Conservation (phyloP, 2,113 vertebrate genomes). For the Edolisoma coerulescens region DNA sequence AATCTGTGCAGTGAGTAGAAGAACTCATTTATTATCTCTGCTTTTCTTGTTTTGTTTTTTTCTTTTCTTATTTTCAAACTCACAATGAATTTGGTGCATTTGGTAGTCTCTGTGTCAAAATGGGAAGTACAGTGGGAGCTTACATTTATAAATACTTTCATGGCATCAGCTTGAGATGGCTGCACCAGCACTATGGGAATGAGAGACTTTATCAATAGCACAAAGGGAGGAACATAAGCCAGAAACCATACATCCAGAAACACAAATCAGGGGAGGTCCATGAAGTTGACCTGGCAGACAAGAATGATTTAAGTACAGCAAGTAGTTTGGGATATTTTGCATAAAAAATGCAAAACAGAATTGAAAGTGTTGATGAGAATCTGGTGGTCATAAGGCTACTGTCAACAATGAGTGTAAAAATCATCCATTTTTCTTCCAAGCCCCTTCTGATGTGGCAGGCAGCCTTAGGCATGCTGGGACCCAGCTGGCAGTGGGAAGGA, state of each 20-base stretch:
- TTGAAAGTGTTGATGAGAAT: background rate
- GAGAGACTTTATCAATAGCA: background rate
- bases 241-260: background rate
- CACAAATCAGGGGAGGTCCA: background rate
- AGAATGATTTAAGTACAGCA: background rate
- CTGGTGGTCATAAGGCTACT: background rate
- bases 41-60: background rate
- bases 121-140: background rate
- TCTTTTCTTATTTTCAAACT: background rate
- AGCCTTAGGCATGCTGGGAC: background rate
- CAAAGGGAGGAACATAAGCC: background rate
- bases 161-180: background rate
- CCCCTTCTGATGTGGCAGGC: background rate
- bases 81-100: background rate
- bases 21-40: background rate
- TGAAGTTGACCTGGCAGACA: background rate
- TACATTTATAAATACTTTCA: background rate
- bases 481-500: background rate
- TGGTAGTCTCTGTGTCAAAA: background rate
- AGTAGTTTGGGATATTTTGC: background rate
- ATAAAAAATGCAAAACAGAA: background rate
- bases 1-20: background rate
- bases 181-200: background rate
- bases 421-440: background rate
- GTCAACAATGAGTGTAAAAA: fast-evolving